phyloP scores from a whole-genome alignment of 2,113 vertebrate genomes.

The Neodon shergylaensis region DNA sequence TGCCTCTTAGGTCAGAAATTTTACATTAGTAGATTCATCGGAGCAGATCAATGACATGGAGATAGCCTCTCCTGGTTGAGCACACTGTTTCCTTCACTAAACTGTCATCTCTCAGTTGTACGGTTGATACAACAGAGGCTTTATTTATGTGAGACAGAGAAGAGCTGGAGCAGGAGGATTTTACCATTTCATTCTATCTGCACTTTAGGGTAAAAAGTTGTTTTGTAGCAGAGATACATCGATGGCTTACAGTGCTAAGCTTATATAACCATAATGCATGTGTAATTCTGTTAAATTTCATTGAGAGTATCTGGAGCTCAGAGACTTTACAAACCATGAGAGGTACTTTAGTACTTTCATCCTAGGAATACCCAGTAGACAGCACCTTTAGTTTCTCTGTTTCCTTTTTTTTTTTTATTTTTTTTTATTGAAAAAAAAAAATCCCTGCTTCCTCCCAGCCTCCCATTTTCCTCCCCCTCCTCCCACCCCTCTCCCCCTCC shows the following conservation, averaged over 20 bases:
- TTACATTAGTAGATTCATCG: slow-evolving; percentile 88
- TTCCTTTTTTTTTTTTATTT: too few species aligned
- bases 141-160: slow-evolving; percentile 52
- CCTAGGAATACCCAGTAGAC: neutral
- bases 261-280: slow-evolving; percentile 47
- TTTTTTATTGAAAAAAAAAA: too few species aligned
- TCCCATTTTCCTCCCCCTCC: too few species aligned
- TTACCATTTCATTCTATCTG: slow-evolving; percentile 14
- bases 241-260: slow-evolving; percentile 42
- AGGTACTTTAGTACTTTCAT: neutral
- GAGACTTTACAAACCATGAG: neutral
- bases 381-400: neutral
- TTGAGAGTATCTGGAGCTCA: slow-evolving; percentile 2
- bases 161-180: slow-evolving; percentile 31
- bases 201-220: slow-evolving; percentile 61
- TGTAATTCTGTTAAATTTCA: slow-evolving; percentile 50
- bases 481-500: too few species aligned
- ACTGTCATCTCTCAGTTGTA: slow-evolving; percentile 78
- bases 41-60: slow-evolving; percentile 87
- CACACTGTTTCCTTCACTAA: slow-evolving; percentile 83
- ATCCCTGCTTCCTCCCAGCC: too few species aligned
- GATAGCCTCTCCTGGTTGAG: slow-evolving; percentile 85
- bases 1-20: slow-evolving; percentile 90
- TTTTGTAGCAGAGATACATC: neutral
- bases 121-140: slow-evolving; percentile 64